These are phyloP conservation scores for Tholera decimalis DNA, from an alignment of 2,888 invertebrate species.

Conservation along the genomic window DNA sequence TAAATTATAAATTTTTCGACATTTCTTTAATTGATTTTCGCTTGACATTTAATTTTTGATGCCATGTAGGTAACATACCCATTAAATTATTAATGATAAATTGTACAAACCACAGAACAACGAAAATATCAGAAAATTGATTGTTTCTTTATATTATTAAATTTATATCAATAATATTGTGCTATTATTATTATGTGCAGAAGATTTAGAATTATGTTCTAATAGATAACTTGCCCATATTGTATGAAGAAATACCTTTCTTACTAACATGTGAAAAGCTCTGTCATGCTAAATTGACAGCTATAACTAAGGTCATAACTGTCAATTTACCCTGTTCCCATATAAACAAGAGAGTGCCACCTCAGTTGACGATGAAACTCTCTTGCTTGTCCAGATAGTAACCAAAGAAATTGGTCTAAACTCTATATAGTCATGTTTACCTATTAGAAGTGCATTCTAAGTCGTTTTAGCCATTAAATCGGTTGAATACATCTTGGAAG, in stretches of 20 bases:
- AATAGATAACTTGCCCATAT: slow-evolving; percentile 3
- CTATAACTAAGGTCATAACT: no score
- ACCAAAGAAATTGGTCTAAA: no score
- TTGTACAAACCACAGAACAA: neutral
- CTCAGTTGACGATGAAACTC: no score
- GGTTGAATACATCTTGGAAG: slow-evolving; percentile 6
- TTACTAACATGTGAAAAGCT: neutral
- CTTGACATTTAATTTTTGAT: slow-evolving; percentile 23
- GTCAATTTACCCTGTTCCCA: no score
- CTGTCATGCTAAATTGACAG: neutral
- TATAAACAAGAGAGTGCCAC: no score
- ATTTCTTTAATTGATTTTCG: neutral
- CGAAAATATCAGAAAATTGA: slow-evolving; percentile 28
- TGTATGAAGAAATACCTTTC: neutral
- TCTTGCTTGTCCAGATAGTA: no score
- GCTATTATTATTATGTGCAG: slow-evolving; percentile 31
- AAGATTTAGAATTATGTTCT: slow-evolving; percentile 18
- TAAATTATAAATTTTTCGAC: neutral
- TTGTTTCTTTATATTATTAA: slow-evolving; percentile 32
- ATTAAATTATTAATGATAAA: neutral
- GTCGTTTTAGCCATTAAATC: neutral
- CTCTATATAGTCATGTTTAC: no score
- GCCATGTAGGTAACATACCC: neutral
- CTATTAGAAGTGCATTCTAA: slow-evolving; percentile 12
- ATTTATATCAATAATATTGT: slow-evolving; percentile 34